Conservation (phyloP, 2,113 vertebrate species). For the Mesembrinibis cayennensis region DNA sequence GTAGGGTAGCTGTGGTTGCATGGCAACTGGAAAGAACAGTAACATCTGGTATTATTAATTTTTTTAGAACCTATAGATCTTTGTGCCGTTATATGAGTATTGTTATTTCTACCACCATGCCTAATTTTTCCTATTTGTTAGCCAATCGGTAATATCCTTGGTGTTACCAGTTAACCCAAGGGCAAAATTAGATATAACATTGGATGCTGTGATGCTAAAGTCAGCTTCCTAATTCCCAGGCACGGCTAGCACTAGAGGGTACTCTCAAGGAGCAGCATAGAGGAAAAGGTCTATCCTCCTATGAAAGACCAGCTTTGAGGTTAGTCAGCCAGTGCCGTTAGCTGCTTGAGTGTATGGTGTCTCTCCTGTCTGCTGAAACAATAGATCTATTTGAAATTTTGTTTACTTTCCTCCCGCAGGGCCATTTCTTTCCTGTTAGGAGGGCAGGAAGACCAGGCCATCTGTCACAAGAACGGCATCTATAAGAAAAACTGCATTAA, state of each 20-base stretch:
- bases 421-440: conserved; percentile 13
- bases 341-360: background rate
- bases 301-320: background rate
- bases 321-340: background rate
- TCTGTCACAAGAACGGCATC: background rate
- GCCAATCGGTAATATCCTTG: background rate
- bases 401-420: background rate
- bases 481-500: background rate
- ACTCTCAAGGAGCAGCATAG: background rate
- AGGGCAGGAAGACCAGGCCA: background rate
- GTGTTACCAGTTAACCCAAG: background rate
- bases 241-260: background rate
- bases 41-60: conserved; percentile 44
- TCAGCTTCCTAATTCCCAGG: background rate
- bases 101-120: background rate
- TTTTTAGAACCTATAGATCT: conserved; percentile 3
- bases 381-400: background rate
- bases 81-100: background rate
- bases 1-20: conserved; percentile 45
- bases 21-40: conserved; percentile 50
- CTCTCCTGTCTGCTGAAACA: background rate
- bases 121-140: background rate
- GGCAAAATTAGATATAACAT: background rate
- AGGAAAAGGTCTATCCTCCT: background rate
- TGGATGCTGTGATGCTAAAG: background rate